phyloP scores from a whole-genome alignment of 2,888 invertebrate species.

The Pheosia tremula region DNA sequence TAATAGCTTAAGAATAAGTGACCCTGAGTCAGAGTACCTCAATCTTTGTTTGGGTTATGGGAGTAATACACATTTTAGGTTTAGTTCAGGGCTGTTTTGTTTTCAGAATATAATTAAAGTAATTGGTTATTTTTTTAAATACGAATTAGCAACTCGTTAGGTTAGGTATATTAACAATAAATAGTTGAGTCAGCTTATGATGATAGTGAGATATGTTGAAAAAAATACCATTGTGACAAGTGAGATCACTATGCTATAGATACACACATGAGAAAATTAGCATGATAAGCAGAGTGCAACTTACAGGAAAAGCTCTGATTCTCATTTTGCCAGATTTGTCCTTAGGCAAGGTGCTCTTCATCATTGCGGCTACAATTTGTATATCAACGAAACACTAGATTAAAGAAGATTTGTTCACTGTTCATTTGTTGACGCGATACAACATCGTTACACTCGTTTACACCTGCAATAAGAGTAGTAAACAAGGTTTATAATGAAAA shows the following conservation, averaged over 20 bases:
- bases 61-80: neutral
- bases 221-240: neutral
- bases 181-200: neutral
- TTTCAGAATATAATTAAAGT: neutral
- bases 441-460: slow-evolving; percentile 74
- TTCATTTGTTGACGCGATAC: slow-evolving; percentile 73
- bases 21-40: too few species aligned
- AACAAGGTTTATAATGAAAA: slow-evolving; percentile 33
- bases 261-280: slow-evolving; percentile 9
- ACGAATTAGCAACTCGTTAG: too few species aligned
- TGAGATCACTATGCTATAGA: neutral
- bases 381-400: slow-evolving; percentile 64
- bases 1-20: too few species aligned
- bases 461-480: slow-evolving; percentile 69
- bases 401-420: slow-evolving; percentile 53
- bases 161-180: neutral
- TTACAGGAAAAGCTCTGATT: slow-evolving; percentile 98
- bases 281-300: slow-evolving; percentile 59
- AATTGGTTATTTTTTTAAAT: too few species aligned
- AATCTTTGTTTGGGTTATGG: neutral
- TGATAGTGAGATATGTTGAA: neutral
- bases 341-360: slow-evolving; percentile 92
- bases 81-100: neutral
- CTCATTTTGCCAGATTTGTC: slow-evolving; percentile 97
- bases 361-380: slow-evolving; percentile 76